Evolutionary conservation across 2,797 vertebrate species (phyloP).

Genomic region (Dendrocincla fuliginosa): DNA sequence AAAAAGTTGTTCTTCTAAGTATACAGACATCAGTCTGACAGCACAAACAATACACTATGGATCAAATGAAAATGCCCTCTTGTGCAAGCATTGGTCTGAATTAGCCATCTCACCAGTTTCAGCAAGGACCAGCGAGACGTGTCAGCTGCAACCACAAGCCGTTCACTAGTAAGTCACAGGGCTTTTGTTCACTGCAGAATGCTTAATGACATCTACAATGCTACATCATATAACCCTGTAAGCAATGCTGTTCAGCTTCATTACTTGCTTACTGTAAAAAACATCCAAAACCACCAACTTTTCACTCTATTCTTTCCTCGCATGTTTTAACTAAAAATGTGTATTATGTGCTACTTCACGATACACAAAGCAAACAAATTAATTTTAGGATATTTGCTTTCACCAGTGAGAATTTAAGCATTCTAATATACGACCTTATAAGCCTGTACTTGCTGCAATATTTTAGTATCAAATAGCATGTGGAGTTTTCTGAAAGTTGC

Average conservation of each 20-base stretch:
- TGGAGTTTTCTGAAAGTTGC: not conserved
- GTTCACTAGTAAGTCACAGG: not conserved
- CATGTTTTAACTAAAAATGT: not conserved
- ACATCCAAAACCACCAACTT: not conserved
- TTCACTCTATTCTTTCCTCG: not conserved
- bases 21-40: not conserved
- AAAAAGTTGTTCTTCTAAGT: not conserved
- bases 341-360: not conserved
- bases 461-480: not conserved
- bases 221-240: not conserved
- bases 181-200: conserved; percentile 13
- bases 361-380: not conserved
- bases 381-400: not conserved
- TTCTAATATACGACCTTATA: not conserved
- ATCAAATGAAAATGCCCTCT: conserved; percentile 36
- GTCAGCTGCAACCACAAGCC: conserved; percentile 43
- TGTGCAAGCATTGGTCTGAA: not conserved
- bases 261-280: not conserved
- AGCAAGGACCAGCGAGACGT: not conserved
- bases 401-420: not conserved
- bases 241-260: not conserved
- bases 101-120: not conserved
- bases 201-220: not conserved
- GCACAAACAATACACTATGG: conserved; percentile 15
- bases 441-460: not conserved